Percentiles rank a stretch among this genome's conserved stretches.
Conservation (phyloP, 2,113 vertebrate species). For the Piliocolobus tephrosceles region DNA sequence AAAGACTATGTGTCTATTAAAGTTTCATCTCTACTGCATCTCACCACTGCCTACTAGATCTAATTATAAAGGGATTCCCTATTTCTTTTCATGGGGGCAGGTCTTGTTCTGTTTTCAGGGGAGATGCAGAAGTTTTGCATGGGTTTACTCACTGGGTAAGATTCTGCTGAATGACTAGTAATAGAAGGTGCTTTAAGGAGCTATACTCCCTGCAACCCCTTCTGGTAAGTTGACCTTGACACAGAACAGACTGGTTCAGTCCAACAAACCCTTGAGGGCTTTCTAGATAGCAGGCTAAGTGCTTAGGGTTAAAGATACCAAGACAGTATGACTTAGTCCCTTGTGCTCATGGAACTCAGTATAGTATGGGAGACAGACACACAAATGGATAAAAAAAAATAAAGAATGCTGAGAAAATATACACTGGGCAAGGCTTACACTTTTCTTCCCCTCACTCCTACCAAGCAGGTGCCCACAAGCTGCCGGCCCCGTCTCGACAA, state of each 20-base stretch:
- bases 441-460: background rate
- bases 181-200: background rate
- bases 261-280: background rate
- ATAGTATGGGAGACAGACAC: background rate
- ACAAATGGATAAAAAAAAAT: background rate
- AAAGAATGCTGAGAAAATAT: background rate
- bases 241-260: background rate
- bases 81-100: rapidly evolving
- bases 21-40: background rate
- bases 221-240: background rate
- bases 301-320: background rate
- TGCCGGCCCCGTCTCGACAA: background rate
- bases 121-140: background rate
- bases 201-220: rapidly evolving
- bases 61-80: background rate
- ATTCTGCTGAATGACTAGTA: background rate
- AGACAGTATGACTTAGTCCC: background rate
- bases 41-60: background rate
- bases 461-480: background rate
- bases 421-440: background rate
- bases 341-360: background rate
- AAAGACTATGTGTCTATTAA: background rate
- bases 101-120: background rate
- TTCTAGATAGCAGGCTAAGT: rapidly evolving
- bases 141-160: background rate